Evolutionary conservation across 2,797 vertebrate genomes (phyloP).

Genomic region (Sylvilagus floridanus): DNA sequence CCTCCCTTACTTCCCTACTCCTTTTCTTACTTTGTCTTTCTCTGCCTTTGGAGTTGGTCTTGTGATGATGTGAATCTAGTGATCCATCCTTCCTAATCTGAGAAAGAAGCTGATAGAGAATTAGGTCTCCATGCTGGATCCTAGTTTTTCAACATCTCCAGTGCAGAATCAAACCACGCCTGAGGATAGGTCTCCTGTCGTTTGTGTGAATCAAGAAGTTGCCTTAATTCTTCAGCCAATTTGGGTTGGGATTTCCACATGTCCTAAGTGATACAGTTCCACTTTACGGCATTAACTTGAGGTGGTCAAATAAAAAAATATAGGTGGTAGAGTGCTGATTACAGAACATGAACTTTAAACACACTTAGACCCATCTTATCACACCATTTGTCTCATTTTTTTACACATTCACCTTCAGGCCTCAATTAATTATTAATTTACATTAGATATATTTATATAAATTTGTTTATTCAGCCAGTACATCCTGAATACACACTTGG

Average conservation of each 20-base stretch:
- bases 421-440: neutral
- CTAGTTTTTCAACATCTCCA: neutral
- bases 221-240: neutral
- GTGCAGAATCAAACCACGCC: neutral
- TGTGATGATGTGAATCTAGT: neutral
- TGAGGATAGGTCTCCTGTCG: neutral
- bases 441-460: neutral
- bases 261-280: neutral
- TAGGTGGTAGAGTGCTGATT: neutral
- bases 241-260: neutral
- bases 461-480: neutral
- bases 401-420: neutral
- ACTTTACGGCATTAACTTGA: neutral
- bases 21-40: neutral
- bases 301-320: neutral
- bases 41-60: neutral
- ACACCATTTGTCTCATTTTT: neutral
- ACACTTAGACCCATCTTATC: neutral
- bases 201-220: conserved; percentile 5
- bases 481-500: neutral
- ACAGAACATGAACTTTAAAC: neutral
- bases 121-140: neutral
- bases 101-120: neutral
- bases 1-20: too few relatives aligned
- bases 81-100: neutral